These are phyloP conservation scores for Sympetrum striolatum DNA, from an alignment of 2,888 invertebrate species.

Conservation along the genomic window DNA sequence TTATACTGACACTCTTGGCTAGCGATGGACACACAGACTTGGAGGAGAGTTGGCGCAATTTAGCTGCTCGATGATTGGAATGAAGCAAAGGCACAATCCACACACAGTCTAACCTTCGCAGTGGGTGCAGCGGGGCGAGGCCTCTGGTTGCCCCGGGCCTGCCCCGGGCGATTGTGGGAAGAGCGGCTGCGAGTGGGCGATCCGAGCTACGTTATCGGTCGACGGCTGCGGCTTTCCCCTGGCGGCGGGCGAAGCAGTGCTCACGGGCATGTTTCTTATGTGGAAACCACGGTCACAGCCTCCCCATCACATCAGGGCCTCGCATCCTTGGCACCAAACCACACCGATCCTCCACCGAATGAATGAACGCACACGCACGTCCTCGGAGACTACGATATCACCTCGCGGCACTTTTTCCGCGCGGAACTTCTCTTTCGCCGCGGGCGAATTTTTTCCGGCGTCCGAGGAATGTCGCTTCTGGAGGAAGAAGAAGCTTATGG, in stretches of 20 bases:
- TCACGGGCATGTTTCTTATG: conserved; percentile 67
- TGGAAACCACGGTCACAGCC: conserved; percentile 13
- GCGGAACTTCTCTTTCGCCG: too few species aligned
- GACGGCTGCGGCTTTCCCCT: conserved; percentile 56
- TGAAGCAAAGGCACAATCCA: background rate
- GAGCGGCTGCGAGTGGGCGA: conserved; percentile 5
- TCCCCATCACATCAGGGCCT: background rate
- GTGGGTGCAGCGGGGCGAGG: conserved; percentile 27
- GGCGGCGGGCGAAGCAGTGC: conserved; percentile 59
- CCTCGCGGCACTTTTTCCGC: too few species aligned
- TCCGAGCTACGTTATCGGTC: conserved; percentile 2
- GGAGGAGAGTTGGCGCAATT: too few species aligned
- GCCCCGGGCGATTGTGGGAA: background rate
- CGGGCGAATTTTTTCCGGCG: too few species aligned
- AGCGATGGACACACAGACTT: too few species aligned
- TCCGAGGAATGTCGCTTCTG: too few species aligned
- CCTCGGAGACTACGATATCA: too few species aligned
- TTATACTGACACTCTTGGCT: too few species aligned
- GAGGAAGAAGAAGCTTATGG: too few species aligned
- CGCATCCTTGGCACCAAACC: too few species aligned
- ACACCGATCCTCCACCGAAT: too few species aligned
- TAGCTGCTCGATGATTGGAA: background rate
- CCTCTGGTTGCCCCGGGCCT: background rate
- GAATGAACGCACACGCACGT: too few species aligned
- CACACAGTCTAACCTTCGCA: conserved; percentile 34